A percentile compares a stretch with the other conserved stretches of the same genome.
These are phyloP conservation scores for Drosophila glabriapex DNA, from an alignment of 2,888 invertebrate genomes.

Conservation along the genomic window DNA sequence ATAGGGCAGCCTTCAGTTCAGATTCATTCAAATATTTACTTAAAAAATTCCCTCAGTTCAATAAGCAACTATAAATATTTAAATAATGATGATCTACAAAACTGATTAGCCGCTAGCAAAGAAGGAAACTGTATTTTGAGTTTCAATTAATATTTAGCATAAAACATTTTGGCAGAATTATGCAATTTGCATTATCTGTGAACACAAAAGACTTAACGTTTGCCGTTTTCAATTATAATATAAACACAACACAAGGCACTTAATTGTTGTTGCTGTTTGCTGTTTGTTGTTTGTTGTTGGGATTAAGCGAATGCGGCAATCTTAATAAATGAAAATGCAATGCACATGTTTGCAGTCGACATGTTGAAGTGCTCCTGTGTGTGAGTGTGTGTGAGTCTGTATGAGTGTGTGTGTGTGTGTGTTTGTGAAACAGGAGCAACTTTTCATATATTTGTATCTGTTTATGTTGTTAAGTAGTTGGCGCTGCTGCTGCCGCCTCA, in stretches of 20 bases:
- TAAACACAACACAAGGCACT: constrained; percentile 52
- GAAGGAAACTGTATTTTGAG: constrained; percentile 10
- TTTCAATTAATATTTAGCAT: constrained; percentile 50
- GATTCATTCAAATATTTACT: neutral
- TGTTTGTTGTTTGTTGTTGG: constrained; percentile 62
- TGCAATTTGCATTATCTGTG: constrained; percentile 58
- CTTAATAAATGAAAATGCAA: constrained; percentile 74
- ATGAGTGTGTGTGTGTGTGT: constrained; percentile 16
- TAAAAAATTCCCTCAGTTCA: neutral
- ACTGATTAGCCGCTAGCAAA: neutral
- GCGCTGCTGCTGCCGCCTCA: constrained; percentile 51
- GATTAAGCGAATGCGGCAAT: constrained; percentile 63
- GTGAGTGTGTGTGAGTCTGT: neutral
- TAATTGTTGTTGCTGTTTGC: constrained; percentile 17
- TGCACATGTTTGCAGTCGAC: constrained; percentile 40
- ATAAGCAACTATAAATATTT: neutral
- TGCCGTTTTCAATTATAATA: constrained; percentile 66
- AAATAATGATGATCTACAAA: neutral
- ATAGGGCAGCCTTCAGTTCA: neutral
- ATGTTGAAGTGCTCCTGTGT: constrained; percentile 20
- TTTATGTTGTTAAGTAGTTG: constrained; percentile 79
- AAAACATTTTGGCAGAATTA: constrained; percentile 24
- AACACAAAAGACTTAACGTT: constrained; percentile 45
- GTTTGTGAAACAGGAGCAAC: constrained; percentile 48
- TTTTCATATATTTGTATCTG: constrained; percentile 78